phyloP scores from a whole-genome alignment of 2,888 invertebrate genomes.

The Agriopis marginaria region DNA sequence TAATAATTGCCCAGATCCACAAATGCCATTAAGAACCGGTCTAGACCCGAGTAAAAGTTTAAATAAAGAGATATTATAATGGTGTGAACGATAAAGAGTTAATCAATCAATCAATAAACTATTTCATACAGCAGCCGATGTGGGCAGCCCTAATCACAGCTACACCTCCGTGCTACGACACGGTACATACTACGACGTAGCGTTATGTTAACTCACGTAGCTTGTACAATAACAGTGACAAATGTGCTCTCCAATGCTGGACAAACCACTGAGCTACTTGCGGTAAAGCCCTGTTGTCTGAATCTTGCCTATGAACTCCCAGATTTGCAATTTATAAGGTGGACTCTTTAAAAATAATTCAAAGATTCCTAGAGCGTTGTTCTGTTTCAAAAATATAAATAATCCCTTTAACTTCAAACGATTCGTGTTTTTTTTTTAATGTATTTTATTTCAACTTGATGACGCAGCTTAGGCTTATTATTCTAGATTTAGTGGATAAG shows the following conservation, averaged over 20 bases:
- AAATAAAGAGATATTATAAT: too few relatives aligned
- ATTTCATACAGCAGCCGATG: neutral
- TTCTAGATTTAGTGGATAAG: too few relatives aligned
- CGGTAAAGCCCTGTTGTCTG: slow-evolving; percentile 23
- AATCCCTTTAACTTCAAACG: too few relatives aligned
- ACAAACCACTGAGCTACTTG: slow-evolving; percentile 40
- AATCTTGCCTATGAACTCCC: neutral
- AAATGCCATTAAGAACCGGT: too few relatives aligned
- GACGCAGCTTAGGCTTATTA: too few relatives aligned
- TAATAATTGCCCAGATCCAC: too few relatives aligned
- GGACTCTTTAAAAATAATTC: neutral
- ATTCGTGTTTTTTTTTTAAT: neutral
- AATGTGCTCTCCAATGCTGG: slow-evolving; percentile 45
- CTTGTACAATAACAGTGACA: slow-evolving; percentile 48
- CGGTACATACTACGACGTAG: slow-evolving; percentile 17
- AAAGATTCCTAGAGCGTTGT: too few relatives aligned
- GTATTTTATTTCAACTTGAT: too few relatives aligned
- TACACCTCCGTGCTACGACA: slow-evolving; percentile 30
- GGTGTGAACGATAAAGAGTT: too few relatives aligned
- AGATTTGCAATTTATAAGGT: neutral
- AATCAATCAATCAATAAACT: too few relatives aligned
- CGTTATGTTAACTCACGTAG: slow-evolving; percentile 38
- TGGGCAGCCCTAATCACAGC: slow-evolving; percentile 23
- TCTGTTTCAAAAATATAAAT: too few relatives aligned
- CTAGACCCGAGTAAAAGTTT: too few relatives aligned